Evolutionary conservation across 2,113 vertebrate species (phyloP), one percentile per base, ranked within the genome.

Genomic region (Scatophagus argus): DNA sequence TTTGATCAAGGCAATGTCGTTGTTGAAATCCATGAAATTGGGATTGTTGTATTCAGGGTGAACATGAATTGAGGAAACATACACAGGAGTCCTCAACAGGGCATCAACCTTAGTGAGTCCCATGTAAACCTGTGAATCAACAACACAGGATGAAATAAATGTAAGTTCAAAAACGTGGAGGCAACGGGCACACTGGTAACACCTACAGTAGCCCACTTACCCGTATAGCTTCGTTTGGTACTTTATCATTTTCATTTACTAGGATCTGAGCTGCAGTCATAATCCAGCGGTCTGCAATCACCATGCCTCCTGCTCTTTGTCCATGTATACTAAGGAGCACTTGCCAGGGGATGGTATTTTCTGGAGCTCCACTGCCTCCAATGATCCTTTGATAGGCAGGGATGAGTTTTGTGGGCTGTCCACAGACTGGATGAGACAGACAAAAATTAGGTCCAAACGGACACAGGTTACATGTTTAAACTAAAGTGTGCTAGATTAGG

Each of bases 1-100:
- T 75, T 89, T 90, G 73, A 95, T 86, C 81, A 95, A 46, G 0
- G 91, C 92, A 12, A 94, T 91, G 77, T 95, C 92, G 66, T 94
- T 77, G 84, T 93, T 60, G 52, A 0, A 89, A 59, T 91, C 2
- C 1, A 14, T 0, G 0, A 0, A 0, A 0, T 49, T 0, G 0
- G 36, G 0, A 38, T 88, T 90, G 70, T 84, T 68, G 74, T 90
- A 93, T 3, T 12, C 44, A 43, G 90, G 87, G 65, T 93, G 91
- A 56, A 87, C 11, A 21, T 91, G 85, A 55, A 93, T 1, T 11
- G 92, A 91, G 0, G 54, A 49, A 19, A 79, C 39, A 0, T 0
- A 0, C 8, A 82, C 2, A 23, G 41, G 25, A 8, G 60, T 29
- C 0, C 0, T 1, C 0, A 0, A 0, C 1, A 38, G 0, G 6